These are phyloP conservation scores for Schrankia costaestrigalis DNA, from an alignment of 2,888 invertebrate genomes.

Conservation along the genomic window DNA sequence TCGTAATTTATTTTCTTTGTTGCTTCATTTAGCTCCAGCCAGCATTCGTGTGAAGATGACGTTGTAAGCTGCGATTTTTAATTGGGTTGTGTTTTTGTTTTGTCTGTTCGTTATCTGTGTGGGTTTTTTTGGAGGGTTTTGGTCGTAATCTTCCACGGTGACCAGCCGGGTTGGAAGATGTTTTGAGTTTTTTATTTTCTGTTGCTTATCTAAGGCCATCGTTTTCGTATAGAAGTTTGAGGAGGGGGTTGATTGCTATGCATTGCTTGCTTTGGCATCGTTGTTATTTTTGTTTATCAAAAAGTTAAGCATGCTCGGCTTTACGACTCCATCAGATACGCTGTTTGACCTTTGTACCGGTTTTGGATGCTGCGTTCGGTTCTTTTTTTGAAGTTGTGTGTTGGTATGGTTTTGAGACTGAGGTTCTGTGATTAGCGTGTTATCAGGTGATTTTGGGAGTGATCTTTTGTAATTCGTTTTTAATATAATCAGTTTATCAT, in stretches of 20 bases:
- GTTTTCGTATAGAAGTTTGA: conserved; percentile 2
- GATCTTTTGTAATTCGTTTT: conserved; percentile 4
- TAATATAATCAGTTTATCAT: conserved; percentile 9
- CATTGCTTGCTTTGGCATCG: conserved; percentile 1
- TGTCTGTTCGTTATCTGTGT: neutral
- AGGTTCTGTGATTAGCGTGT: conserved; percentile 1
- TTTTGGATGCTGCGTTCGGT: conserved; percentile 4
- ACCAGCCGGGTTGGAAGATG: conserved; percentile 5
- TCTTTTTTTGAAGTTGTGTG: conserved; percentile 11
- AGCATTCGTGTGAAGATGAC: neutral
- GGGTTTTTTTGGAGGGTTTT: neutral
- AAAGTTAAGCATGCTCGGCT: conserved; percentile 9
- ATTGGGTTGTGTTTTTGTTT: neutral
- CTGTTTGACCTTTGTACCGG: conserved; percentile 9
- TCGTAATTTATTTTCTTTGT: no score
- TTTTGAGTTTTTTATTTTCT: neutral
- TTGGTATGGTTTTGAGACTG: conserved; percentile 3
- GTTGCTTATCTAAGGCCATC: conserved; percentile 2
- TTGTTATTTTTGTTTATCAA: neutral
- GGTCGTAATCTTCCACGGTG: conserved; percentile 6
- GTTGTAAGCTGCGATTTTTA: neutral
- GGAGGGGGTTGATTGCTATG: conserved; percentile 3
- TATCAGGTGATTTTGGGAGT: conserved; percentile 4
- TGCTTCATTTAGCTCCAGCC: neutral
- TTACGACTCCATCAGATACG: conserved; percentile 11